Evolutionary conservation across 2,113 vertebrate genomes (phyloP).

Genomic region (Megaceryle maxima): DNA sequence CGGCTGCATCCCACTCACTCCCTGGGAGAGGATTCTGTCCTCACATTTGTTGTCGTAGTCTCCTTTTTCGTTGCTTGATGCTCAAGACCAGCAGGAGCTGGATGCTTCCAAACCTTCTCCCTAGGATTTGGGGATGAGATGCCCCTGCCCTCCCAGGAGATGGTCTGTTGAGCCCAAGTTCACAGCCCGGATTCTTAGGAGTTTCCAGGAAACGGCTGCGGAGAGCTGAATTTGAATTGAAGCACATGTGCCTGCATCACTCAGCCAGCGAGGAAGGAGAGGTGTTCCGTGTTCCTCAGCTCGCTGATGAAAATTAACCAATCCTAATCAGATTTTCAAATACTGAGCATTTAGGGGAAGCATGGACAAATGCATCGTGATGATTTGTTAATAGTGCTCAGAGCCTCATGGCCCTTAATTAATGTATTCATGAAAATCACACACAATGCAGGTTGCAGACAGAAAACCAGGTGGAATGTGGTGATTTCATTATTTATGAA

Average conservation of each 20-base stretch:
- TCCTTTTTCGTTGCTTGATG: neutral
- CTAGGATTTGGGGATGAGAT: neutral
- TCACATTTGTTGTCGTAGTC: neutral
- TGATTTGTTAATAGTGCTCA: slow-evolving; percentile 1
- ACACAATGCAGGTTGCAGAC: neutral
- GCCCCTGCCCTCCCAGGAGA: neutral
- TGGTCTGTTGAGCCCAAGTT: neutral
- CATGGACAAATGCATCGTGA: neutral
- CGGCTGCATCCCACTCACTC: neutral
- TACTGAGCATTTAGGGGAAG: neutral
- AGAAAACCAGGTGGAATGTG: neutral
- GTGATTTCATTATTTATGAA: neutral
- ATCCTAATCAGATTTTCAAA: slow-evolving; percentile 45
- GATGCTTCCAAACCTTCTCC: neutral
- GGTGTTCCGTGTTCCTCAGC: neutral
- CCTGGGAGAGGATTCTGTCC: neutral
- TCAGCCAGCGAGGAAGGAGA: neutral
- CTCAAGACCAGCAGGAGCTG: neutral
- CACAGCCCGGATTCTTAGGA: neutral
- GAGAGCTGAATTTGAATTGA: neutral
- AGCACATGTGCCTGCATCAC: neutral
- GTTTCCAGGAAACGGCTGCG: neutral
- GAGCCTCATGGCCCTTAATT: neutral
- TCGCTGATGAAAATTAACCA: neutral
- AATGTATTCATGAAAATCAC: slow-evolving; percentile 12